Conservation (phyloP, 2,797 vertebrate species). For the Ara ararauna region DNA sequence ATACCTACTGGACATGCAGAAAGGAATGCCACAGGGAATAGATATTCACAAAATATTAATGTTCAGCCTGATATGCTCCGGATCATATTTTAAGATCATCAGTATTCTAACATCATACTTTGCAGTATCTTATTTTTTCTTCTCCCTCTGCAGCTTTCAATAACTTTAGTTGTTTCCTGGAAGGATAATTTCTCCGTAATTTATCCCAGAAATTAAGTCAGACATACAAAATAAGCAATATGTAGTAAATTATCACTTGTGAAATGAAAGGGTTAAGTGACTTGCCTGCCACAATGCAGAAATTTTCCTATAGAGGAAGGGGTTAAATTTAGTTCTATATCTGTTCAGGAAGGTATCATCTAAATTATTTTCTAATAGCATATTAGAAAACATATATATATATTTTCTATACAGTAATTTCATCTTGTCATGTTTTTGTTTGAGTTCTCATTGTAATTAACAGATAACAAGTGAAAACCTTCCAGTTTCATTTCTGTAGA, state of each 20-base stretch:
- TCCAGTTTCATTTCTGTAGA: background rate
- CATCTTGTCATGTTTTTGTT: background rate
- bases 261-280: background rate
- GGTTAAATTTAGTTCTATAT: background rate
- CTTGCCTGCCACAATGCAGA: background rate
- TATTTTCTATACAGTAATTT: background rate
- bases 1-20: background rate
- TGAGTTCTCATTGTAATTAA: background rate
- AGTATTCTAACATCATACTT: background rate
- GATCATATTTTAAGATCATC: background rate
- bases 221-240: background rate
- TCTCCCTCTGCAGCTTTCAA: background rate
- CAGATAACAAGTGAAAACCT: background rate
- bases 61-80: background rate
- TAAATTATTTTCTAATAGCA: background rate
- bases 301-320: background rate
- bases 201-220: background rate
- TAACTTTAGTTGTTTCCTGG: background rate
- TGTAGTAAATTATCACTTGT: background rate
- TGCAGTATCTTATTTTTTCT: background rate
- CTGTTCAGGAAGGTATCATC: background rate
- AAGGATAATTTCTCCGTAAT: background rate
- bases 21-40: background rate
- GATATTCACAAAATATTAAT: background rate
- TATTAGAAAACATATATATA: background rate